phyloP scores from a whole-genome alignment of 2,797 vertebrate genomes.

The Linurgus olivaceus region DNA sequence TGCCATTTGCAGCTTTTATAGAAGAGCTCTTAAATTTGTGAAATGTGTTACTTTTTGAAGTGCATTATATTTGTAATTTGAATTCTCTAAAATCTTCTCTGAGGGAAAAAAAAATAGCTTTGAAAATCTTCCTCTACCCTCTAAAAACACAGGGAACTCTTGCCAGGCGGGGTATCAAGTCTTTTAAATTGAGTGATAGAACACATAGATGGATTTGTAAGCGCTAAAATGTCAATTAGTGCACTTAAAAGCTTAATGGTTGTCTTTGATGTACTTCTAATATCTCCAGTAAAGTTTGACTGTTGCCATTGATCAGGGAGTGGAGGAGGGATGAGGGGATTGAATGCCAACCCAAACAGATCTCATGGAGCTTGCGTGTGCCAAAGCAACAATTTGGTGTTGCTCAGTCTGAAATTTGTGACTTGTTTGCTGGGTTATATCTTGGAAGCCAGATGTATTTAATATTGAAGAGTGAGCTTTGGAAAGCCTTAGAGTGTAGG shows the following conservation, averaged over 20 bases:
- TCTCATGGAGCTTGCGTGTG: fast-evolving
- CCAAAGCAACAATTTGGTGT: neutral
- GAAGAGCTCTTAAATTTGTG: slow-evolving; percentile 50
- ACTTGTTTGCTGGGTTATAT: neutral
- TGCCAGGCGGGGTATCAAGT: neutral
- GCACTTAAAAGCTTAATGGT: slow-evolving; percentile 61
- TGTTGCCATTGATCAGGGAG: slow-evolving; percentile 34
- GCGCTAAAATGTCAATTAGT: slow-evolving; percentile 65
- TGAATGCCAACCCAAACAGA: neutral
- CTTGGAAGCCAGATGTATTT: neutral
- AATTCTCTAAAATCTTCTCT: slow-evolving; percentile 42
- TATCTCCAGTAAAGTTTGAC: slow-evolving; percentile 50
- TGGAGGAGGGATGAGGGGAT: neutral
- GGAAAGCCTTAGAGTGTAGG: neutral
- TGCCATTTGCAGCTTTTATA: slow-evolving; percentile 49
- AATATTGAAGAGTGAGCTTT: neutral
- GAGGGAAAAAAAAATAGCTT: neutral
- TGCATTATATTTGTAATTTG: slow-evolving; percentile 61
- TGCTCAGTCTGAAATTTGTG: neutral
- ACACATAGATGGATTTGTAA: slow-evolving; percentile 56
- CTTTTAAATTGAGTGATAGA: slow-evolving; percentile 21
- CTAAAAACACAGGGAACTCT: neutral
- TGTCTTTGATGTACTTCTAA: slow-evolving; percentile 57
- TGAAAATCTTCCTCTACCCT: neutral
- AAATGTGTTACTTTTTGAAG: slow-evolving; percentile 61